Evolutionary conservation across 2,888 invertebrate species (phyloP), one percentile per base, ranked within the genome.

Genomic region (Ophion obscuratus): DNA sequence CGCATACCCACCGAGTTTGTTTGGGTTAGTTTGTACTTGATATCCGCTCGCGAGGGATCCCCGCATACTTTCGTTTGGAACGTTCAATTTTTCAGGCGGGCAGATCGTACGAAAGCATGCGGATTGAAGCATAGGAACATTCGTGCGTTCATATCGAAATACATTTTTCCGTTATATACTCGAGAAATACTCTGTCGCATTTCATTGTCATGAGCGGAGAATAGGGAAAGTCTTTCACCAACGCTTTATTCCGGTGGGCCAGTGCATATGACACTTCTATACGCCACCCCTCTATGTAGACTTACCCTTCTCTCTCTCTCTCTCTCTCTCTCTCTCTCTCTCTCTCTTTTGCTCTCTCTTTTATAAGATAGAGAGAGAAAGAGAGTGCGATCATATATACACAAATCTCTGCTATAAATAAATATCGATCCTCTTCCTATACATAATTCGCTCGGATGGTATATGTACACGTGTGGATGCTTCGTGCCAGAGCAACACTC

Each of bases 361-460:
- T 47, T 47, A 31, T 31, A 31, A 31, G 4, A 31, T 4, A 31
- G 31, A 31, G 31, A 31, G 4, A 31, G 31, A 31, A 31, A 74
- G 59, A 66, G 70, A 80, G 44, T 14, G 17, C 24, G 40, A 84
- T 53, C 14, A 53, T 73, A 47, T 77, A 77, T 76, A 61, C 62
- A 64, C 75, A 68, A 81, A 85, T 85, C 75, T 70, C 53, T 40
- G 40, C 81, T 85, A 85, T 82, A 85, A 85, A 84, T 84, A 81
- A 78, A 61, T 81, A 84, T 84, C 81, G 84, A 84, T 81, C 84
- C 76, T 76, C 53, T 66, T 11, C 36, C 4, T 31, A 31, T 59
- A 71, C 57, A 70, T 27, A 53, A 14, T 66, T 73, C 81, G 36
- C 77, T 76, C 77, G 61, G 67, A 81, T 31, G 67, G 73, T 61